phyloP scores from a whole-genome alignment of 92 coral and sea anemone genomes.

The Micromussa lordhowensis region DNA sequence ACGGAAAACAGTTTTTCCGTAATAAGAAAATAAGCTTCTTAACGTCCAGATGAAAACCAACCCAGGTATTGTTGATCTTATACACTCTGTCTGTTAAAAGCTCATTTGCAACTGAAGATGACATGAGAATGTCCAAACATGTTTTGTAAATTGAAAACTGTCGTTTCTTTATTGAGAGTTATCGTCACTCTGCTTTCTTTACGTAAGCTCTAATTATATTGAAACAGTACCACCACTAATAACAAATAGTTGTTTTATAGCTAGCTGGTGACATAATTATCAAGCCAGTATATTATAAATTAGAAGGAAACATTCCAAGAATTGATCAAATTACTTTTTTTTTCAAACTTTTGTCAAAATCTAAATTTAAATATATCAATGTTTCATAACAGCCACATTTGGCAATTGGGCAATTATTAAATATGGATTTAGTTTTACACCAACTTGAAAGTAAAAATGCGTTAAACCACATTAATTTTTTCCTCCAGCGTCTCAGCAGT shows the following conservation, averaged over 20 bases:
- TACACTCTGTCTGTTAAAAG: no score
- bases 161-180: no score
- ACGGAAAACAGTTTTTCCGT: no score
- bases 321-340: neutral
- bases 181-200: no score
- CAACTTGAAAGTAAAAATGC: constrained; percentile 15
- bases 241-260: constrained; percentile 18
- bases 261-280: constrained; percentile 13
- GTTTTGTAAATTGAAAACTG: no score
- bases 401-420: neutral
- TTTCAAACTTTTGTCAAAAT: constrained; percentile 14
- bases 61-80: no score
- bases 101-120: no score
- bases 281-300: constrained; percentile 20
- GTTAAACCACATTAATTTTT: constrained; percentile 10
- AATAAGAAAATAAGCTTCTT: no score
- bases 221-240: constrained; percentile 8
- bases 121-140: no score
- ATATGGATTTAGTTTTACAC: constrained; percentile 21
- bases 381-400: constrained; percentile 11
- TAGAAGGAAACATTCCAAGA: neutral
- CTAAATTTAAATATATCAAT: constrained; percentile 14
- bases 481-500: constrained; percentile 19
- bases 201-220: neutral
- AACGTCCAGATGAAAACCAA: no score